Evolutionary conservation across 2,888 invertebrate genomes (phyloP), one percentile per base, ranked within the genome.

Genomic region (Ferrisia virgata): DNA sequence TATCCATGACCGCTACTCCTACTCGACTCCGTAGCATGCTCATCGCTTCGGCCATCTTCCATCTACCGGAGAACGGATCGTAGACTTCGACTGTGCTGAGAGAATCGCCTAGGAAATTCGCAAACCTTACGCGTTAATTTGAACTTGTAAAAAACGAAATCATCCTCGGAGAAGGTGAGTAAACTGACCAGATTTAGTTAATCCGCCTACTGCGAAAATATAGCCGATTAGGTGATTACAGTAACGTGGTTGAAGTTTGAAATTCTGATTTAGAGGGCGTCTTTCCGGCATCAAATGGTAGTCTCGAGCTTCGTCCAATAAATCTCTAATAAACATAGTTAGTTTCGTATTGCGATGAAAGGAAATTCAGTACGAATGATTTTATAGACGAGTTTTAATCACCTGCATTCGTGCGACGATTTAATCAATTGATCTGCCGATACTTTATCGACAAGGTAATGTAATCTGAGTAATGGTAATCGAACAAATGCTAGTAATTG

Each of bases 281-380:
- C 96, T 90, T 88, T 96, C 95, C 0, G 96, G 96, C 91, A 96
- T 93, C 85, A 96, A 89, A 88, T 96, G 95, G 88, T 94, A 96
- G 88, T 96, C 95, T 88, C 94, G 92, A 0, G 96, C 96, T 89
- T 96, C 96, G 88, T 96, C 96, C 82, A 96, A 88, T 78, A 96
- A 89, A 89, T 96, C 95, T 86, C 93, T 93, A 87, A n/a, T n/a
- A n/a, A n/a, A n/a, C n/a, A n/a, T n/a, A n/a, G n/a, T n/a, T n/a
- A n/a, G n/a, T n/a, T n/a, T 40, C 58, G 78, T 80, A 47, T 79
- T 2, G 31, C 8, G 28, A 0, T 4, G 53, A 22, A 53, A 22
- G 18, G n/a, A 39, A 39, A 39, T 64, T 28, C 28, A n/a, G n/a
- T 64, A 64, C 28, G 4, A 28, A n/a, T n/a, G n/a, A n/a, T n/a